Evolutionary conservation across 1,140 invertebrate species (phyloP), one percentile per base, ranked within the genome.

Genomic region (Drosophila parvula): DNA sequence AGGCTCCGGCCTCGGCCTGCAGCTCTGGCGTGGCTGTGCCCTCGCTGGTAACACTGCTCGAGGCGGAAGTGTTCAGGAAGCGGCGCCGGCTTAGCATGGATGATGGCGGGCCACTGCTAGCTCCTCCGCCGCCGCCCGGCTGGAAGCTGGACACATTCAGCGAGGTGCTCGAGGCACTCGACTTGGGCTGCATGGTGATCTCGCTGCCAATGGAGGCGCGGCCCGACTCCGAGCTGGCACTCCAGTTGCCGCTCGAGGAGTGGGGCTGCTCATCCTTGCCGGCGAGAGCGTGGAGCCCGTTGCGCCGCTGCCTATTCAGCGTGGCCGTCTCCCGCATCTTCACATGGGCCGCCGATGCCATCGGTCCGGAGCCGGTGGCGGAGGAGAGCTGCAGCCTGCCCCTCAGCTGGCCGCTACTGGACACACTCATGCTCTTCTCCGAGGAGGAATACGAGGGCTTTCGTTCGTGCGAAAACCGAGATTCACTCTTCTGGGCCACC

Each of bases 221-320:
- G 41, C 97, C 97, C 74, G 96, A 98, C 92, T 97, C 96, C 1
- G 96, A 98, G 82, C 96, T 97, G 38, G 96, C 97, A 80, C 96
- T 97, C 98, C 98, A 98, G 92, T 98, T 98, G 47, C 98, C 98
- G 67, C 96, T 97, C 44, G 96, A 97, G 1, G 97, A 98, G 92
- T 97, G 96, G 27, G 95, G 95, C 89, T 97, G 95, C 89, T 97
- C 97, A 63, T 96, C 96, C 53, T 93, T 93, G 62, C 67, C 81
- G 18, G 73, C 91, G 38, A 90, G 50, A 1, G 79, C 81, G 92
- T 76, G 71, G 16, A 74, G 93, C 92, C 94, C 92, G 47, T 94
- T 94, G 22, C 93, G 93, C 16, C 94, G 81, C 78, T 94, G 92
- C 27, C 93, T 79, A 74, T 95, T 93, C 60, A 95, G 93, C 4